These are phyloP conservation scores for Temnothorax longispinosus DNA, from an alignment of 1,140 invertebrate species.

Conservation along the genomic window DNA sequence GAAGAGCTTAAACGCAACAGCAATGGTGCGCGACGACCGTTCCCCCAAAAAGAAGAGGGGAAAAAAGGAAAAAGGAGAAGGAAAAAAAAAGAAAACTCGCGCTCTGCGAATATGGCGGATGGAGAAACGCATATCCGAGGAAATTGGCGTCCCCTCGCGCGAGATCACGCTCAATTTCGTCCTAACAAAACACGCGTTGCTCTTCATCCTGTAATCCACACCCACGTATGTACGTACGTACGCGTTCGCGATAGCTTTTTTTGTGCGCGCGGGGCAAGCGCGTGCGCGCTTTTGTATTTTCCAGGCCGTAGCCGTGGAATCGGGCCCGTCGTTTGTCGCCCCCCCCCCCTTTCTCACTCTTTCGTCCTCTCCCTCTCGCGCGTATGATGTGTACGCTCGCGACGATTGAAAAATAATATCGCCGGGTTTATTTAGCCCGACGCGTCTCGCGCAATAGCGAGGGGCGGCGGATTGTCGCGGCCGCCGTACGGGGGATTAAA, in stretches of 20 bases:
- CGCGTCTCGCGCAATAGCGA: slow-evolving; percentile 67
- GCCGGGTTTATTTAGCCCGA: slow-evolving; percentile 81
- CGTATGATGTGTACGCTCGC: slow-evolving; percentile 67
- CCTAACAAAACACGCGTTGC: slow-evolving; percentile 75
- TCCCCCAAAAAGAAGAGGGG: slow-evolving; percentile 58
- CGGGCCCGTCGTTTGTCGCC: background rate
- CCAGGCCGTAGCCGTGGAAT: slow-evolving; percentile 34
- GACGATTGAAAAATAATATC: slow-evolving; percentile 84
- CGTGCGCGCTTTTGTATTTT: slow-evolving; percentile 69
- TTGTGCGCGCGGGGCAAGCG: slow-evolving; percentile 18
- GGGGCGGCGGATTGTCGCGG: slow-evolving; percentile 73
- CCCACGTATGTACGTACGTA: slow-evolving; percentile 39
- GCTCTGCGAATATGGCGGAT: slow-evolving; percentile 35
- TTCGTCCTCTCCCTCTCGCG: background rate
- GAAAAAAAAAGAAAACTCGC: background rate
- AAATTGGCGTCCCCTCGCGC: slow-evolving; percentile 60
- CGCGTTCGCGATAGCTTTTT: slow-evolving; percentile 45
- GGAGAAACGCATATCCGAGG: slow-evolving; percentile 60
- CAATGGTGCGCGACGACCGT: background rate
- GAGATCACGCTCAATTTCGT: slow-evolving; percentile 75
- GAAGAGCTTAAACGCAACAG: background rate
- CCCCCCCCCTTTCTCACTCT: background rate
- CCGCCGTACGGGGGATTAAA: slow-evolving; percentile 80
- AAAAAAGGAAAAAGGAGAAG: background rate
- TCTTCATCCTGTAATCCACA: slow-evolving; percentile 66